Conservation (phyloP, 2,113 vertebrate genomes). For the Apus apus region DNA sequence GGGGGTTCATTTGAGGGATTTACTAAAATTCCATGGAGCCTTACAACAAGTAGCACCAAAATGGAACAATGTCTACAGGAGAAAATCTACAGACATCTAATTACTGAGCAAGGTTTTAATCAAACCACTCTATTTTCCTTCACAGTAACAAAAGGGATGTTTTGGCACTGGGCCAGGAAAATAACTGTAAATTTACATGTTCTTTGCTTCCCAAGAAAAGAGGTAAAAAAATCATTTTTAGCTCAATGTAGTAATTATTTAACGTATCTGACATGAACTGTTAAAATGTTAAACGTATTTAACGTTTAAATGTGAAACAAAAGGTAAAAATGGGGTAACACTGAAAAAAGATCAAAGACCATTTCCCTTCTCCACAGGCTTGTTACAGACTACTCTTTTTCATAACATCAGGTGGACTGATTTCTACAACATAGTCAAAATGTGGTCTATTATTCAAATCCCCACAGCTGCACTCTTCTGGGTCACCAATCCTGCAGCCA, state of each 20-base stretch:
- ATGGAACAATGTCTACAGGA: conserved; percentile 11
- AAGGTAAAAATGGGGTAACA: background rate
- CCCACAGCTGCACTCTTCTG: background rate
- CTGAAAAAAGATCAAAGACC: background rate
- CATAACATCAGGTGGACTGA: background rate
- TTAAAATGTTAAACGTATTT: conserved; percentile 33
- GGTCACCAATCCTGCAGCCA: background rate
- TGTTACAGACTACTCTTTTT: background rate
- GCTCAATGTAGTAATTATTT: conserved; percentile 43
- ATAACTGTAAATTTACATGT: conserved; percentile 41
- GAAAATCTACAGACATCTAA: conserved; percentile 36
- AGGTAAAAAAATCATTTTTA: conserved; percentile 54
- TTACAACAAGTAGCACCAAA: conserved; percentile 28
- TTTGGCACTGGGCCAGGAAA: conserved; percentile 42
- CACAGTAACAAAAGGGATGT: conserved; percentile 29
- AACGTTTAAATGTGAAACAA: background rate
- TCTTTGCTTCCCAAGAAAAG: conserved; percentile 26
- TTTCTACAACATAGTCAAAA: background rate
- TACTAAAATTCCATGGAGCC: conserved; percentile 25
- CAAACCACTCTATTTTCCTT: conserved; percentile 51
- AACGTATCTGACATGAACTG: background rate
- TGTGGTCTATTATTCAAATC: background rate
- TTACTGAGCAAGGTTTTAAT: conserved; percentile 55
- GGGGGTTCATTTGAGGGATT: conserved; percentile 41
- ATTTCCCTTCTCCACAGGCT: background rate